phyloP scores from a whole-genome alignment of 1,140 invertebrate genomes.

The Achroia grisella region DNA sequence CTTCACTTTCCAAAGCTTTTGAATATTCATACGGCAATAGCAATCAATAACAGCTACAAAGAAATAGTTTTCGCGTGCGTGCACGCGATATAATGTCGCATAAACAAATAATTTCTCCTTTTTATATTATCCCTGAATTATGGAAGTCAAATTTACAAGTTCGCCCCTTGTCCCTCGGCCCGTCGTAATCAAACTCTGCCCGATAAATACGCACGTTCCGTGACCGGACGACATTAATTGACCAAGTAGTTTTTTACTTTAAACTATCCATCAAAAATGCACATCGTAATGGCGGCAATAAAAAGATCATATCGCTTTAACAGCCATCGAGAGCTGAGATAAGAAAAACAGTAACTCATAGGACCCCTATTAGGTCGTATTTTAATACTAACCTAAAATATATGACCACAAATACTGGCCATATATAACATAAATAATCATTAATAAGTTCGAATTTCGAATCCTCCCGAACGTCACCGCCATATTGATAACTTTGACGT shows the following conservation, averaged over 20 bases:
- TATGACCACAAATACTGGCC: too few relatives aligned
- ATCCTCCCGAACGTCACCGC: slow-evolving; percentile 21
- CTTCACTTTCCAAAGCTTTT: slow-evolving; percentile 87
- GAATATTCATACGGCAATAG: slow-evolving; percentile 71
- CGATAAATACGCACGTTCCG: slow-evolving; percentile 51
- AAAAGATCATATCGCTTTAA: slow-evolving; percentile 50
- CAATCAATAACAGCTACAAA: slow-evolving; percentile 66
- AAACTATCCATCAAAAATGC: slow-evolving; percentile 62
- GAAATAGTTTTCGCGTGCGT: slow-evolving; percentile 67
- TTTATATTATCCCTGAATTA: slow-evolving; percentile 49
- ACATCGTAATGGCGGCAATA: slow-evolving; percentile 53
- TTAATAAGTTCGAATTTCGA: slow-evolving; percentile 12
- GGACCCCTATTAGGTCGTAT: neutral
- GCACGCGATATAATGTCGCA: slow-evolving; percentile 65
- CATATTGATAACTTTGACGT: slow-evolving; percentile 31
- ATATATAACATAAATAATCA: too few relatives aligned
- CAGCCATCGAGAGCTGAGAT: slow-evolving; percentile 39
- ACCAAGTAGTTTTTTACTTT: slow-evolving; percentile 36
- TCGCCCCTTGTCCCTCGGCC: slow-evolving; percentile 13
- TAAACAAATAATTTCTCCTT: slow-evolving; percentile 65
- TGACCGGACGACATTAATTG: slow-evolving; percentile 61
- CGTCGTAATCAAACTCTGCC: slow-evolving; percentile 24
- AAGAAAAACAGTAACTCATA: slow-evolving; percentile 18
- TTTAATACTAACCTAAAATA: slow-evolving; percentile 9
- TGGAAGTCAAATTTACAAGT: slow-evolving; percentile 29